Conservation (phyloP, 1,140 invertebrate genomes). For the Protaetia brevitarsis region DNA sequence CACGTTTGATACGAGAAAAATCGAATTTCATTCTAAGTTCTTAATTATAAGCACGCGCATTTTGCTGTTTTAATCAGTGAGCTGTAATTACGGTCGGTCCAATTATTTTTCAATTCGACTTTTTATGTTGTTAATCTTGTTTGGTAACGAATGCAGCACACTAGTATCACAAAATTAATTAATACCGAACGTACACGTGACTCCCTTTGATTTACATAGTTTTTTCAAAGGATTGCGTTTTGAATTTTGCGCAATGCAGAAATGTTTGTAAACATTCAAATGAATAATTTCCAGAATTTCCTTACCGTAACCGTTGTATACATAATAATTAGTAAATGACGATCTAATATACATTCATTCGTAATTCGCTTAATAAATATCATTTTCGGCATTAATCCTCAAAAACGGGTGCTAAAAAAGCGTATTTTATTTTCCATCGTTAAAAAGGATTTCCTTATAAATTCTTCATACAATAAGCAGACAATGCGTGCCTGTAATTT, state of each 20-base stretch:
- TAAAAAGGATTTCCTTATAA: too few relatives aligned
- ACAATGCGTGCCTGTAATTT: neutral
- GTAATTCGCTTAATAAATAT: too few relatives aligned
- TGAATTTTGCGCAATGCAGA: neutral
- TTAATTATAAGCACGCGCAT: neutral
- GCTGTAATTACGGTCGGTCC: neutral
- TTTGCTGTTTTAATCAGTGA: neutral
- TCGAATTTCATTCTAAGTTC: neutral
- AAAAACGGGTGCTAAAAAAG: too few relatives aligned
- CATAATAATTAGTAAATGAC: too few relatives aligned
- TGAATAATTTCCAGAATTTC: conserved; percentile 14
- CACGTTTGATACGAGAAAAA: too few relatives aligned
- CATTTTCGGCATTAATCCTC: too few relatives aligned
- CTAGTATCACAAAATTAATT: neutral
- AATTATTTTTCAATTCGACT: conserved; percentile 2
- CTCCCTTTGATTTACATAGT: neutral
- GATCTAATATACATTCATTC: too few relatives aligned
- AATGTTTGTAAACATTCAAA: conserved; percentile 11
- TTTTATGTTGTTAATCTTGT: conserved; percentile 3
- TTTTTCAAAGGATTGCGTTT: neutral
- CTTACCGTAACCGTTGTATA: too few relatives aligned
- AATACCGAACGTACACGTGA: neutral
- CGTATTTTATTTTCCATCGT: too few relatives aligned
- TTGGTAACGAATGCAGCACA: neutral
- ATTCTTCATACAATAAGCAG: too few relatives aligned